Base-by-base conservation (phyloP, 2,888 invertebrate species). In the Panzeria rudis region DNA sequence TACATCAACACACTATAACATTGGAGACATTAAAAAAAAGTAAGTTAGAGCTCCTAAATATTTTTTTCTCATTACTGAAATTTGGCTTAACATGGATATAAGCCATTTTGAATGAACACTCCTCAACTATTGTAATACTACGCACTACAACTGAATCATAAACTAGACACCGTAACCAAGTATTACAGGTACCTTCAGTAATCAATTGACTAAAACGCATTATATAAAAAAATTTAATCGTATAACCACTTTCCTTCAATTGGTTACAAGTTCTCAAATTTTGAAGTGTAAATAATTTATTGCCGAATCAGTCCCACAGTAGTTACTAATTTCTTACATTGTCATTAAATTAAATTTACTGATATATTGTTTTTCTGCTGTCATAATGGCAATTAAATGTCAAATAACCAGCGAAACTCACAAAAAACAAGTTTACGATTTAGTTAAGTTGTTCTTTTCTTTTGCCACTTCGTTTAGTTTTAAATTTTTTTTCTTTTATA, bases 331-430 rank as follows among this genome's bases (percentile, higher is more conserved):
- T 13, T n/a, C 29, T 3, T n/a, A n/a, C 8, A 29, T 23, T 44
- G 25, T 64, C 11, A n/a, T 44, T 25, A 44, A 13, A 20, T 15
- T 41, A 41, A 25, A 59, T 59, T 66, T 59, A 41, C 69, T 20
- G 20, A 20, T 64, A 2, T 38, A 25, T 54, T 54, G n/a, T 71
- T 66, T 56, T 56, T 61, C 47, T 69, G 73, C 68, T 78, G 78
- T 69, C 83, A 83, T 73, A 68, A 66, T 76, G 68, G 82, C 82
- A 77, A 77, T 68, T 73, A 78, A 83, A 72, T 79, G 79, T 64
- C 64, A 84, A 71, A 64, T 69, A 64, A 56, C 15, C 15, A 15
- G 15, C 38, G 15, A 61, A 69, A 54, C n/a, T 41, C 1, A 41
- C 13, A 62, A 47, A 59, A 83, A 54, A 32, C 41, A 32, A 61